Evolutionary conservation across 2,888 invertebrate species (phyloP).

Genomic region (Artemia sp.): DNA sequence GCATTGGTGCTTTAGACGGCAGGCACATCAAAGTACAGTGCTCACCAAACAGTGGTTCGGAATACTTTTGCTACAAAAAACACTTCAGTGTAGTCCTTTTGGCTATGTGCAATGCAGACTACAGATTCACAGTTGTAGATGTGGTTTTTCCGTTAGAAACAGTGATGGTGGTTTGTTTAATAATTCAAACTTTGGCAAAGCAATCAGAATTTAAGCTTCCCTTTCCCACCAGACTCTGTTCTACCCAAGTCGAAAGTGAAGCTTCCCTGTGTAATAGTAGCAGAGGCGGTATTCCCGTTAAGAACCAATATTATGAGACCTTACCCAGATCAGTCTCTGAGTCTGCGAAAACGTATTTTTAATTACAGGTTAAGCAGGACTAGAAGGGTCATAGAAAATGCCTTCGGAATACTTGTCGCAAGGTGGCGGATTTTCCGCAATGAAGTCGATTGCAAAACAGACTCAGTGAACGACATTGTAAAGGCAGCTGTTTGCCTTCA

Average conservation of each 20-base stretch:
- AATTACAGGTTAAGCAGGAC: neutral
- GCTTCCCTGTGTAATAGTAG: constrained; percentile 10
- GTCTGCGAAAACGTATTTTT: neutral
- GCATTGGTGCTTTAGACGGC: constrained; percentile 25
- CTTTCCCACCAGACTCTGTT: neutral
- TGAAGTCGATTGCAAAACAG: neutral
- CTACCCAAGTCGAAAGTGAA: neutral
- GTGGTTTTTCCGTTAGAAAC: constrained; percentile 24
- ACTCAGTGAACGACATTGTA: constrained; percentile 10
- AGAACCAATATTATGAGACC: neutral
- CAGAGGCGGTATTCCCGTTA: constrained; percentile 1
- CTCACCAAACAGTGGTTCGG: constrained; percentile 24
- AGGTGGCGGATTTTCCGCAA: neutral
- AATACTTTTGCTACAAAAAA: constrained; percentile 25
- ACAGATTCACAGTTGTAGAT: constrained; percentile 24
- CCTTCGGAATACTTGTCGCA: constrained; percentile 8
- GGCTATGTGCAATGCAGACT: constrained; percentile 25
- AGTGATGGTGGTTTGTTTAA: constrained; percentile 25
- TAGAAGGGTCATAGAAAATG: neutral
- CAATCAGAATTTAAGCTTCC: neutral
- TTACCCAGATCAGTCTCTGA: neutral
- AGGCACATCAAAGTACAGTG: constrained; percentile 25
- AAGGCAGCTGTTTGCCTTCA: constrained; percentile 1
- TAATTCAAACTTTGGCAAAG: constrained; percentile 2
- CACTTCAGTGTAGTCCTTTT: constrained; percentile 24